Base-by-base conservation (phyloP, 2,888 invertebrate species). In the Steromphala cineraria region DNA sequence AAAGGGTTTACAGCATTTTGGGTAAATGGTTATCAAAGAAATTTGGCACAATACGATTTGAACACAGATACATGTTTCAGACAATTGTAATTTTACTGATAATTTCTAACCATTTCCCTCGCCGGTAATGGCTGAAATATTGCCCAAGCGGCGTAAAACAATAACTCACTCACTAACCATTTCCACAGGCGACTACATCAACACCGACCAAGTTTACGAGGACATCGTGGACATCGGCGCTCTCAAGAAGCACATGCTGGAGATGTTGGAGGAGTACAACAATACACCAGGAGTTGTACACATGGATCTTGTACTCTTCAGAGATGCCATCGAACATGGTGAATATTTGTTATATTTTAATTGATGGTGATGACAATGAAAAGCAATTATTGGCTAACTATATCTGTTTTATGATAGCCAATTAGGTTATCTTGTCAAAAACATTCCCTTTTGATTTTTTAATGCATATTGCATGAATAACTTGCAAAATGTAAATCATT, bases 291-390 rank as follows among this genome's bases (percentile, higher is more conserved):
- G 97, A 0, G 96, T 96, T 31, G 95, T 96, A 2, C 95, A 95
- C 88, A 95, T 97, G 95, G 96, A 97, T 92, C 94, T 98, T 82
- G 97, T 98, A 7, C 95, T 98, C 82, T 98, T 97, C 93, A 96
- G 95, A 87, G 97, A 98, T 91, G 97, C 97, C 13, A 96, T 98
- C 67, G 96, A 97, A 89, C 97, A 98, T 93, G 89, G 94, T 94
- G 80, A 87, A 91, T 86, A 10, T 19, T 17, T 28, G 13, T 2
- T 2, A 8, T 31, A 55, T 19, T 5, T 55, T 13, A 46, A 36
- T 28, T 21, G 4, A 3, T 46, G 5, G 3, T 2, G 8, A 2
- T 75, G 46, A 15, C 17, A 5, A 7, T 4, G n/a, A 21, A n/a
- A 8, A 24, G 19, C 8, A 53, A n/a, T n/a, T n/a, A n/a, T n/a